These are phyloP conservation scores for Dynastes tityus DNA, from an alignment of 2,888 invertebrate species.

Conservation along the genomic window DNA sequence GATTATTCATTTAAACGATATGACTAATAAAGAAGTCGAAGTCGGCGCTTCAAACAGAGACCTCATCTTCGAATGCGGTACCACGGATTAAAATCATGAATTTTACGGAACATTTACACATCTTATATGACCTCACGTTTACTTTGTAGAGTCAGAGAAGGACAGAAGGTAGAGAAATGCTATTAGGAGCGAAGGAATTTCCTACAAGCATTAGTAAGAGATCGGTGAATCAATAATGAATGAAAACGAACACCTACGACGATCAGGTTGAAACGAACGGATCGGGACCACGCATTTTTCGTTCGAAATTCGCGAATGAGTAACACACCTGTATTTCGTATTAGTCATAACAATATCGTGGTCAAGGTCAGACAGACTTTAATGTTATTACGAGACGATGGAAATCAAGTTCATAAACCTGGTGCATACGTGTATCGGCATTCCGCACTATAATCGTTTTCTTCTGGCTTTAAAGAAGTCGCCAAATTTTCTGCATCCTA, in stretches of 20 bases:
- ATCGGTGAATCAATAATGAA: slow-evolving; percentile 10
- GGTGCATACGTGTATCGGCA: neutral
- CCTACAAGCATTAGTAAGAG: neutral
- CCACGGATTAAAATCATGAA: too few species aligned
- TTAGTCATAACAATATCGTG: slow-evolving; percentile 36
- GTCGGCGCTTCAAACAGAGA: neutral
- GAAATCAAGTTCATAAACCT: slow-evolving; percentile 24
- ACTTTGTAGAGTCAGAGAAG: too few species aligned
- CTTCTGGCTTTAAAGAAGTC: too few species aligned
- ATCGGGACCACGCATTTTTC: slow-evolving; percentile 24
- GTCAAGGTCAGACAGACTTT: slow-evolving; percentile 25
- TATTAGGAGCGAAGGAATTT: slow-evolving; percentile 1
- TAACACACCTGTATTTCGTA: slow-evolving; percentile 21
- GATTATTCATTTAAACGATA: neutral
- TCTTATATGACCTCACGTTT: too few species aligned
- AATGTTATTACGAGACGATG: neutral
- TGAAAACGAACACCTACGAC: neutral
- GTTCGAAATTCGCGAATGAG: slow-evolving; percentile 12
- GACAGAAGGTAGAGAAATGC: too few species aligned
- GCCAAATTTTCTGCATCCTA: too few species aligned
- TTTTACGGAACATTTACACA: too few species aligned
- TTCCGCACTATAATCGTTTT: neutral
- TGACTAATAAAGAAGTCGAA: neutral
- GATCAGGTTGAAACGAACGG: neutral
- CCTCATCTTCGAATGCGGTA: neutral